Percentiles rank a stretch among this genome's conserved stretches.
Evolutionary conservation across 2,888 invertebrate species (phyloP).

Genomic region (Epinotia nisella): DNA sequence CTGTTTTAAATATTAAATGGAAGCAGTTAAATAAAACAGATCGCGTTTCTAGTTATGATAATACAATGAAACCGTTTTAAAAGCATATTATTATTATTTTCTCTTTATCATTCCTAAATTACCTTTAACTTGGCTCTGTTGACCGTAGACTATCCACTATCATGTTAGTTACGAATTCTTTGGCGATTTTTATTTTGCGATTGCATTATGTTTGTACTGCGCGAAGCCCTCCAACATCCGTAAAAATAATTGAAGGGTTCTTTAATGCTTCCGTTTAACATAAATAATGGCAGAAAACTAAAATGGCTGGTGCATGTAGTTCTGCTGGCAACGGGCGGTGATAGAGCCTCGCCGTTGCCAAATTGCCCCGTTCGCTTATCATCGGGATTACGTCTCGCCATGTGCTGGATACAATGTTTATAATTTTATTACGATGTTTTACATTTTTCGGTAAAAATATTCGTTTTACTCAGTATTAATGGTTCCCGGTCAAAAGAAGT

Average conservation of each 20-base stretch:
- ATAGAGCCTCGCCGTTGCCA: constrained; percentile 73
- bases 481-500: background rate
- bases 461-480: background rate
- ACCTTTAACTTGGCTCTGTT: background rate
- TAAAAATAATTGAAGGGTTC: constrained; percentile 38
- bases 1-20: constrained; percentile 7
- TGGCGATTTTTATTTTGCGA: background rate
- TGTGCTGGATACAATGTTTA: constrained; percentile 26
- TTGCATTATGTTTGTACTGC: background rate
- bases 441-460: background rate
- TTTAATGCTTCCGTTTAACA: constrained; percentile 64
- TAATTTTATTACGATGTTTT: constrained; percentile 18
- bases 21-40: constrained; percentile 13
- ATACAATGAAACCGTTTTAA: background rate
- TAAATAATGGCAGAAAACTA: constrained; percentile 72
- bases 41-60: constrained; percentile 2
- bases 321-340: constrained; percentile 71
- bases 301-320: constrained; percentile 65
- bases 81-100: background rate
- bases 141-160: background rate
- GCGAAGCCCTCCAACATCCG: background rate
- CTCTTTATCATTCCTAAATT: background rate
- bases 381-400: constrained; percentile 68
- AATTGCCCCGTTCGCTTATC: constrained; percentile 80
- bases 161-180: background rate